Conservation (phyloP, 1,140 invertebrate genomes). For the Trichoplusia ni region DNA sequence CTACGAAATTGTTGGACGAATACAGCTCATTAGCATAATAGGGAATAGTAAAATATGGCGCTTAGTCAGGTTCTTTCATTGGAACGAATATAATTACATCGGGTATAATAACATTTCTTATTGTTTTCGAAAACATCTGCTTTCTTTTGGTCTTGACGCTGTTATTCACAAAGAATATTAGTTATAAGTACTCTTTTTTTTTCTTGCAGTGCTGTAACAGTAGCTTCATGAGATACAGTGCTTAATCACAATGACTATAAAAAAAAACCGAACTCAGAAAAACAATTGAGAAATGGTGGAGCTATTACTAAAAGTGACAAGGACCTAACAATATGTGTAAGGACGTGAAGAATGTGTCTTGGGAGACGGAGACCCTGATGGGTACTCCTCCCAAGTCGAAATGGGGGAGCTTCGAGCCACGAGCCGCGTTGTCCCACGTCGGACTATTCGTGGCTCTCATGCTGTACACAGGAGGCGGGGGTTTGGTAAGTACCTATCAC, state of each 20-base stretch:
- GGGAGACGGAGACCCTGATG: slow-evolving; percentile 79
- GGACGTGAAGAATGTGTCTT: slow-evolving; percentile 66
- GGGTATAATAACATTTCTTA: too few species aligned
- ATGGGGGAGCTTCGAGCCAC: slow-evolving; percentile 81
- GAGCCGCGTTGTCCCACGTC: slow-evolving; percentile 85
- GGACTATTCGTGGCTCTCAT: slow-evolving; percentile 87
- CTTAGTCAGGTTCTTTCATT: too few species aligned
- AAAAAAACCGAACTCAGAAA: neutral
- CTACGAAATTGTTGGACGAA: too few species aligned
- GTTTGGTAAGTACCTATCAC: slow-evolving; percentile 84
- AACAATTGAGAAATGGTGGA: slow-evolving; percentile 20
- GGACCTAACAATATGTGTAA: slow-evolving; percentile 62
- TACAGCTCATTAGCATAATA: too few species aligned
- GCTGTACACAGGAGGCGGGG: slow-evolving; percentile 88
- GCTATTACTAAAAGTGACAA: slow-evolving; percentile 33
- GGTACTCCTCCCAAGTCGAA: slow-evolving; percentile 57
- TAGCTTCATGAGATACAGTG: too few species aligned
- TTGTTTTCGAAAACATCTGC: too few species aligned
- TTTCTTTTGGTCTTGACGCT: too few species aligned
- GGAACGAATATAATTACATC: too few species aligned
- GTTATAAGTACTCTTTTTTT: too few species aligned
- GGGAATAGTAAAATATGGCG: too few species aligned
- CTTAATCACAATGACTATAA: slow-evolving; percentile 10
- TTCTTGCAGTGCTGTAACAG: too few species aligned
- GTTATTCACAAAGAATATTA: too few species aligned